Percentiles rank a stretch among this genome's conserved stretches.
Conservation (phyloP, 23 tunicate genomes). For the Halocynthia roretzi region DNA sequence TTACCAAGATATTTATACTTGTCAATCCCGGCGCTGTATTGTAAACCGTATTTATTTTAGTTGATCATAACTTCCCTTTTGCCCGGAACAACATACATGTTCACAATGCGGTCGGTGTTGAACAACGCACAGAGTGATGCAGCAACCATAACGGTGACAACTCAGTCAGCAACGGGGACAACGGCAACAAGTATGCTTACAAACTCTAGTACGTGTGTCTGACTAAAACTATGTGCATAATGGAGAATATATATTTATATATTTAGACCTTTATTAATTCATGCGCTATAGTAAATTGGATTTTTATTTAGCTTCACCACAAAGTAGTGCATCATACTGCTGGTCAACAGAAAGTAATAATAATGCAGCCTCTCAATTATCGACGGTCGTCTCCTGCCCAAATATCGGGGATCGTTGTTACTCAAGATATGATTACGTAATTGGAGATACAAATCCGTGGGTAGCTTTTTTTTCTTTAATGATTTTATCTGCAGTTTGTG, state of each 20-base stretch:
- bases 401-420: not conserved
- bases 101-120: conserved; percentile 1
- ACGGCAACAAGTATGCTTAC: not conserved
- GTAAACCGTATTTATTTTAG: not conserved
- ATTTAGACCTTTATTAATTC: too few relatives aligned
- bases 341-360: not conserved
- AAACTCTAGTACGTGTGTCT: too few relatives aligned
- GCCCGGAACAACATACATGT: not conserved
- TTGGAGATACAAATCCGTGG: not conserved
- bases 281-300: too few relatives aligned
- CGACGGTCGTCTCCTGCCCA: too few relatives aligned
- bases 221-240: too few relatives aligned
- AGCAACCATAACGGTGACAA: not conserved
- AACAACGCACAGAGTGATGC: not conserved
- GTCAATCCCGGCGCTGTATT: not conserved
- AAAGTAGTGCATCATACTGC: not conserved
- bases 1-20: too few relatives aligned
- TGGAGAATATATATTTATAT: too few relatives aligned
- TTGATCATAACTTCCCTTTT: not conserved
- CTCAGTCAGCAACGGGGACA: not conserved
- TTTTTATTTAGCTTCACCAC: too few relatives aligned
- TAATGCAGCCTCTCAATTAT: not conserved
- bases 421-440: conserved; percentile 5
- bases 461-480: not conserved
- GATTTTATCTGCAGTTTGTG: not conserved